Evolutionary conservation across 2,113 vertebrate species (phyloP).

Genomic region (Tetraodon nigroviridis): DNA sequence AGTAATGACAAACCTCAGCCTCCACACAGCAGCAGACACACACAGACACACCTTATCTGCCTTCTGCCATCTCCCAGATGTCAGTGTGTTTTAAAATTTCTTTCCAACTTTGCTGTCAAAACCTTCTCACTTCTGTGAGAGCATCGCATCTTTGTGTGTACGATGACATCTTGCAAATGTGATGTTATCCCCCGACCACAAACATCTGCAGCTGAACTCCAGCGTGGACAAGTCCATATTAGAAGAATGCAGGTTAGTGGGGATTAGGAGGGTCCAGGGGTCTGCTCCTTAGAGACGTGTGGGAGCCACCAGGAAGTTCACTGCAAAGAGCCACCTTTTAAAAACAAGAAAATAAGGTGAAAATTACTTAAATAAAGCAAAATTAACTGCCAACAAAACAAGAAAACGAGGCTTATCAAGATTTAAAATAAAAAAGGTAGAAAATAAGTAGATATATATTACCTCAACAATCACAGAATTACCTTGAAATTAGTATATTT

Average conservation of each 20-base stretch:
- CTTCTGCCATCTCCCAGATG: constrained; percentile 38
- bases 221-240: constrained; percentile 49
- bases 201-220: constrained; percentile 60
- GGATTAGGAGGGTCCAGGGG: constrained; percentile 46
- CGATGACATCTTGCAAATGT: constrained; percentile 58
- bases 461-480: no score
- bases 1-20: constrained; percentile 59
- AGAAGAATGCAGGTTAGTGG: constrained; percentile 18
- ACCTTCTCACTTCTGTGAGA: constrained; percentile 35
- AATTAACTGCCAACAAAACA: no score
- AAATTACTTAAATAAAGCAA: no score
- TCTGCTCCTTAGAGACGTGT: constrained; percentile 45
- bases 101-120: not conserved
- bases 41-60: constrained; percentile 10
- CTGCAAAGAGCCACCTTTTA: no score
- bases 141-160: constrained; percentile 30
- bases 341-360: no score
- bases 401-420: no score
- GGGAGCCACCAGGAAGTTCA: constrained; percentile 49
- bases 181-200: constrained; percentile 48
- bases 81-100: constrained; percentile 31
- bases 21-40: constrained; percentile 15
- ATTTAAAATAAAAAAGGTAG: no score
- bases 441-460: no score
- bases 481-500: no score